These are phyloP conservation scores for Haemorhous mexicanus DNA, from an alignment of 2,113 vertebrate genomes.

Conservation along the genomic window DNA sequence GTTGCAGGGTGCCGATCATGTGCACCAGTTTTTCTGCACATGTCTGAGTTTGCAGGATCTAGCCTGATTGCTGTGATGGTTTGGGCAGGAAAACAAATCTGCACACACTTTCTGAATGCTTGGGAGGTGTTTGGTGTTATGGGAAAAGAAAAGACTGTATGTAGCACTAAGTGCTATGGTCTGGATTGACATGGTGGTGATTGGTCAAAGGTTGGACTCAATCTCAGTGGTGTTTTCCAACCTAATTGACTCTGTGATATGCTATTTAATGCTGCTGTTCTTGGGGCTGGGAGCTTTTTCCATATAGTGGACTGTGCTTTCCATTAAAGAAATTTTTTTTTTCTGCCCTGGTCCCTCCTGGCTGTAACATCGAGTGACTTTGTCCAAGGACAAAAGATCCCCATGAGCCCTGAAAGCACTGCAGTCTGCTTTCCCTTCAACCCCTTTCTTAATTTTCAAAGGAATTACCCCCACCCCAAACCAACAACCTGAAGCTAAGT, in stretches of 20 bases:
- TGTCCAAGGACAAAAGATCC: conserved; percentile 61
- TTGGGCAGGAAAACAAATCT: neutral
- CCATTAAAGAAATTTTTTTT: neutral
- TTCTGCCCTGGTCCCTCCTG: neutral
- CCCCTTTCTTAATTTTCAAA: conserved; percentile 28
- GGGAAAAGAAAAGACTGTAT: neutral
- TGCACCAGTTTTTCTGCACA: neutral
- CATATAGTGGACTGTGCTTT: neutral
- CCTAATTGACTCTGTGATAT: neutral
- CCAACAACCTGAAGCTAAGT: neutral
- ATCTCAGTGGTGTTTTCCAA: neutral
- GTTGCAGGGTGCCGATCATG: neutral
- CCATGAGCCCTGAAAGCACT: neutral
- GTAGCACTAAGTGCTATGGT: neutral
- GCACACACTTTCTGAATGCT: neutral
- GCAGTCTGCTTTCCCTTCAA: conserved; percentile 10
- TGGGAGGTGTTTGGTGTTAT: neutral
- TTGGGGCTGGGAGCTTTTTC: neutral
- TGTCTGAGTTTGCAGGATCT: neutral
- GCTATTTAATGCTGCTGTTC: neutral
- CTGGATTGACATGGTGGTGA: neutral
- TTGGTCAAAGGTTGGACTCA: neutral
- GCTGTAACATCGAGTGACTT: conserved; percentile 39
- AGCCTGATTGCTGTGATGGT: neutral
- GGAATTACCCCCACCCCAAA: neutral